These are phyloP conservation scores for Pseudorectes ferrugineus DNA, from an alignment of 2,113 vertebrate genomes.

Conservation along the genomic window DNA sequence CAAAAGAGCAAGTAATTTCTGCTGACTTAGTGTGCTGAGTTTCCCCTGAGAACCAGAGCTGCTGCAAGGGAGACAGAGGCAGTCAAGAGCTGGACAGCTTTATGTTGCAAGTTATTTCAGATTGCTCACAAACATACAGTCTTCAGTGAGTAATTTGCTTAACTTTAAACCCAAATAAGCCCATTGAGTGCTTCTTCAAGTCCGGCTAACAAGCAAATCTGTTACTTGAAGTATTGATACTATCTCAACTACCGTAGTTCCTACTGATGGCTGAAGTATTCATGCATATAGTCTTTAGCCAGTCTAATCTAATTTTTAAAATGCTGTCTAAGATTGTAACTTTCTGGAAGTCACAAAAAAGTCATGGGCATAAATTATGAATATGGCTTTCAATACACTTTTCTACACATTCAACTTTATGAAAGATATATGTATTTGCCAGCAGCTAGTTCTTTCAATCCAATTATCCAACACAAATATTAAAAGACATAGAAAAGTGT, in stretches of 20 bases:
- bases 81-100: neutral
- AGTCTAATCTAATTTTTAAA: neutral
- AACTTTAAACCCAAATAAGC: neutral
- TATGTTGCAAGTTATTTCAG: neutral
- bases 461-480: neutral
- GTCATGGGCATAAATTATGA: neutral
- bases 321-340: neutral
- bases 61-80: neutral
- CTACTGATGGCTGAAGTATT: neutral
- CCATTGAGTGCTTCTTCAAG: neutral
- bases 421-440: neutral
- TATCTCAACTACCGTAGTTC: neutral
- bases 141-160: neutral
- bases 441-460: neutral
- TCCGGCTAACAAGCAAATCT: neutral
- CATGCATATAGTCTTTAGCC: neutral
- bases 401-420: neutral
- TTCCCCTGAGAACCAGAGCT: neutral
- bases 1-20: neutral
- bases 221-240: neutral
- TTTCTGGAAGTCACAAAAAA: constrained; percentile 10
- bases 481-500: neutral
- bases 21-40: neutral
- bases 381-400: neutral
- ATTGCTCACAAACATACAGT: neutral